A percentile compares a stretch with the other conserved stretches of the same genome.
Evolutionary conservation across 2,888 invertebrate species (phyloP).

Genomic region (Cordilura impudica): DNA sequence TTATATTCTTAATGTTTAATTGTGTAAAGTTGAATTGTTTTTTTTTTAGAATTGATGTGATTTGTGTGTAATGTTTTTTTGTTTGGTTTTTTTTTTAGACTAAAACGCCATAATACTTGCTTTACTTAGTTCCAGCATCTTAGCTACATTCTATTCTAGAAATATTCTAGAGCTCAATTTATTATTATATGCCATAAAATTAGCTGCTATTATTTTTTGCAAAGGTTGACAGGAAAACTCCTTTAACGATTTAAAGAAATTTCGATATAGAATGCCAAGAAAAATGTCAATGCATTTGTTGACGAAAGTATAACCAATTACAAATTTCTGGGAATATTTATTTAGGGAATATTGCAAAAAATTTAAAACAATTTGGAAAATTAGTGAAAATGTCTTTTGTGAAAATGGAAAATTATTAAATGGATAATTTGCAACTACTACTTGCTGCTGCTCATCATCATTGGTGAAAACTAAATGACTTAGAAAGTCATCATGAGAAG

Average conservation of each 20-base stretch:
- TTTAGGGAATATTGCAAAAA: background rate
- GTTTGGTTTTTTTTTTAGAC: conserved; percentile 62
- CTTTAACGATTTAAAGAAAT: conserved; percentile 51
- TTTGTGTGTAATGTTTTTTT: conserved; percentile 21
- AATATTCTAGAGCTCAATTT: conserved; percentile 76
- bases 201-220: conserved; percentile 41
- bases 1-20: background rate
- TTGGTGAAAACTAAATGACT: background rate
- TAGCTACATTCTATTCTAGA: conserved; percentile 78
- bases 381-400: conserved; percentile 23
- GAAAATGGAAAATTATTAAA: too few species aligned
- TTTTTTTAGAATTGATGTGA: conserved; percentile 22
- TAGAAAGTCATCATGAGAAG: background rate
- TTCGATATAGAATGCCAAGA: conserved; percentile 51
- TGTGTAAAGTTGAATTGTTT: conserved; percentile 18
- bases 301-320: too few species aligned
- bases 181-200: conserved; percentile 55
- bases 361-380: conserved; percentile 1
- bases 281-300: conserved; percentile 25
- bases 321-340: too few species aligned
- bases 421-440: too few species aligned
- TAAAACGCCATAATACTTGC: conserved; percentile 78
- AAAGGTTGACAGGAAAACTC: conserved; percentile 41
- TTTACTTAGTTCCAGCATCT: conserved; percentile 78
- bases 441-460: background rate